Evolutionary conservation across 2,797 vertebrate species (phyloP).

Genomic region (Chloroceryle amazona): DNA sequence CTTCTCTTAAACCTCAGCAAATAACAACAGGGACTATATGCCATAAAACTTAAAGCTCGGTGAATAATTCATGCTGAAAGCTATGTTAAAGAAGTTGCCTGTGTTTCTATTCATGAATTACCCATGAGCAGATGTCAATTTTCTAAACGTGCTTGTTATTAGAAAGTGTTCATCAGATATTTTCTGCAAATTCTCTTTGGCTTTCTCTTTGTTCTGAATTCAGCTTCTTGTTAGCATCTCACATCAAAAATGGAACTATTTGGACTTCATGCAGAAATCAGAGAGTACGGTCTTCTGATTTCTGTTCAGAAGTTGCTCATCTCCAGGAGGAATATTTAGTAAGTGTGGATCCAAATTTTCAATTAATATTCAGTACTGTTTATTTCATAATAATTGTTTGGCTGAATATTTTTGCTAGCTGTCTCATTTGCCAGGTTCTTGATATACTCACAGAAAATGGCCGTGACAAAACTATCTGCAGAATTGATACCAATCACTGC

Average conservation of each 20-base stretch:
- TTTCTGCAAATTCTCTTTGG: not conserved
- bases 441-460: not conserved
- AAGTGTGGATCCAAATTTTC: not conserved
- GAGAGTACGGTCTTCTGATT: not conserved
- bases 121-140: constrained; percentile 7
- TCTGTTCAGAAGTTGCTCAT: not conserved
- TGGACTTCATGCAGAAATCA: not conserved
- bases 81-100: not conserved
- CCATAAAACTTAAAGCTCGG: not conserved
- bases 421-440: not conserved
- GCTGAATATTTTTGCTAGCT: not conserved
- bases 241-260: not conserved
- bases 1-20: not conserved
- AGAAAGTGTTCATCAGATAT: not conserved
- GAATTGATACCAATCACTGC: not conserved
- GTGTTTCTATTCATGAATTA: constrained; percentile 3
- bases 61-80: constrained; percentile 16
- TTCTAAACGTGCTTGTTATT: not conserved
- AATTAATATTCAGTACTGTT: not conserved
- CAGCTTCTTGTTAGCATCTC: not conserved
- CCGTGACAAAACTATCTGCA: not conserved
- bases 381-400: not conserved
- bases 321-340: not conserved
- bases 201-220: not conserved
- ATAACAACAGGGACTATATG: not conserved